Evolutionary conservation across 2,113 vertebrate species (phyloP).

Genomic region (Cochlearius cochlearius): DNA sequence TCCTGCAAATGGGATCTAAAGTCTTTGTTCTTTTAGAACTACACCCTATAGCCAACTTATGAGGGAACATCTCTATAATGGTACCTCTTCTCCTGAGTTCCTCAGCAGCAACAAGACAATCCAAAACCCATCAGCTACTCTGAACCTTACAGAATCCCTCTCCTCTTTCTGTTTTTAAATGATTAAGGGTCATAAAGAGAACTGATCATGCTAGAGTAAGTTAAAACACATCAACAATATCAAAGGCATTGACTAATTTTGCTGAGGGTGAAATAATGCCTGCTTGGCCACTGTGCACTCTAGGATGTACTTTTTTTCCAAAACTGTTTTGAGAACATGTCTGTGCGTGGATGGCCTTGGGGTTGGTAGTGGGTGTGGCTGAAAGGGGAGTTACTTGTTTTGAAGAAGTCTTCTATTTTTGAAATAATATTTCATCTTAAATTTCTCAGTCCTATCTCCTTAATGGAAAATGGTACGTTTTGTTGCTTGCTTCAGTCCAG

Average conservation of each 20-base stretch:
- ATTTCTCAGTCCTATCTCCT: not conserved
- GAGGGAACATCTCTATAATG: not conserved
- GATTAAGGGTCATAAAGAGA: not conserved
- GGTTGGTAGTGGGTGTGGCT: not conserved
- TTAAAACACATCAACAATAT: not conserved
- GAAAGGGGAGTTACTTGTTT: not conserved
- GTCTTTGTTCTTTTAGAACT: not conserved
- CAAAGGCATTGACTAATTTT: not conserved
- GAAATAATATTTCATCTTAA: not conserved
- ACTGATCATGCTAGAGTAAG: not conserved
- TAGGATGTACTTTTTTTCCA: not conserved
- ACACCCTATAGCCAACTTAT: not conserved
- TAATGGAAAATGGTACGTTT: not conserved
- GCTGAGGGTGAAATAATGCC: not conserved
- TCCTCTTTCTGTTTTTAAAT: not conserved
- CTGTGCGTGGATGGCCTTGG: not conserved
- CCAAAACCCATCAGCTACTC: not conserved
- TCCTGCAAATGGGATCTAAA: not conserved
- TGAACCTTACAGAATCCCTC: not conserved
- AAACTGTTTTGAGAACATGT: not conserved
- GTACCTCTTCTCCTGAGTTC: not conserved
- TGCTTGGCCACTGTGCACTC: not conserved
- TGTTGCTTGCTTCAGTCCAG: not conserved
- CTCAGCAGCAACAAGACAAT: not conserved
- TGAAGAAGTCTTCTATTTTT: not conserved